Conservation (phyloP, 2,797 vertebrate genomes). For the Percopsis omiscomaycus region DNA sequence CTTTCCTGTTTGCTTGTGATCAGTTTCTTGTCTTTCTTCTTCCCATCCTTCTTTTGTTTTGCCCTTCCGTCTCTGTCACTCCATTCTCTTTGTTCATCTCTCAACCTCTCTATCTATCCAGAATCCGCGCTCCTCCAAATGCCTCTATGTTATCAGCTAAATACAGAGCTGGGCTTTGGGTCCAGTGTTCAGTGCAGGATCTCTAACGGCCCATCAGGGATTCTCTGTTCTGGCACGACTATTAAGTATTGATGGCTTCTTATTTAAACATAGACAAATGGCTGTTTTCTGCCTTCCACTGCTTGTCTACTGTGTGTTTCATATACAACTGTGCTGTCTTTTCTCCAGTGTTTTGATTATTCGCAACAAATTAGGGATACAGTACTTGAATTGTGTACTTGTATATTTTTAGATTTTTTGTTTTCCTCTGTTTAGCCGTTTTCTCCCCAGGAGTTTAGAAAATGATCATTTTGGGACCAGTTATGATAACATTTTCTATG, state of each 20-base stretch:
- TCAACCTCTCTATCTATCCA: constrained; percentile 33
- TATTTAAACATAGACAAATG: constrained; percentile 16
- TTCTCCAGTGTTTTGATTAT: neutral
- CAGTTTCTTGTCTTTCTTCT: neutral
- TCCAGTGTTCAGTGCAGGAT: constrained; percentile 57
- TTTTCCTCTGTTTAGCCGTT: too few relatives aligned
- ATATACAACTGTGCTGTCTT: neutral
- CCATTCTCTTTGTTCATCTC: constrained; percentile 10
- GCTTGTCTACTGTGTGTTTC: constrained; percentile 1
- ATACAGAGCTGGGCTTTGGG: constrained; percentile 55
- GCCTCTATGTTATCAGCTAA: constrained; percentile 62
- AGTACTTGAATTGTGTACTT: too few relatives aligned
- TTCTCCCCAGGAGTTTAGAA: too few relatives aligned
- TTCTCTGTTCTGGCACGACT: constrained; percentile 1
- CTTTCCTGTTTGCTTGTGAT: too few relatives aligned
- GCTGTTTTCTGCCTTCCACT: neutral
- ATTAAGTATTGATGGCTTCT: constrained; percentile 6
- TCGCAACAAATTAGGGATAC: too few relatives aligned
- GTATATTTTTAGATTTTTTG: too few relatives aligned
- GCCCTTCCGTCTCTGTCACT: neutral
- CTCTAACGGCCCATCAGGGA: constrained; percentile 30
- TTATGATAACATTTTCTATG: too few relatives aligned
- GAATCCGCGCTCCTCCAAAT: constrained; percentile 52
- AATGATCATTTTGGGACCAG: too few relatives aligned
- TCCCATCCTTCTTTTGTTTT: constrained; percentile 1